A percentile compares a stretch with the other conserved stretches of the same genome.
phyloP scores from a whole-genome alignment of 1,140 invertebrate species.

The Gonioctena quinquepunctata region DNA sequence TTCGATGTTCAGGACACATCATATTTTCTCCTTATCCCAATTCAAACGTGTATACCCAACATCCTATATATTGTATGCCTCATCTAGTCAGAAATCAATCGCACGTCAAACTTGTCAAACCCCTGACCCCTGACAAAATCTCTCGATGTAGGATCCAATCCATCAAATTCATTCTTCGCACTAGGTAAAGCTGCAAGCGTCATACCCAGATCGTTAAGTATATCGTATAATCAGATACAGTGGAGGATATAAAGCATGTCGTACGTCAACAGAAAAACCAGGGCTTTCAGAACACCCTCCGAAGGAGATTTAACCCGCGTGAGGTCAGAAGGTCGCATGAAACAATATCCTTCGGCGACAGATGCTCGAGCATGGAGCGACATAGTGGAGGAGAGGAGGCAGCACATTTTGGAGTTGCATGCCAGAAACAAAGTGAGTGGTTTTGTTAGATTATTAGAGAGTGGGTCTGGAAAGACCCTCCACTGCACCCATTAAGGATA shows the following conservation, averaged over 20 bases:
- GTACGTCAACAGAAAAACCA: slow-evolving; percentile 40
- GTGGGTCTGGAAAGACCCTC: no score
- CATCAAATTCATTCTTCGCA: neutral
- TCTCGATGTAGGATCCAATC: neutral
- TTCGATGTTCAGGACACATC: no score
- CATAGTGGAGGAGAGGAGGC: slow-evolving; percentile 40
- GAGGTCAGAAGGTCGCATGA: slow-evolving; percentile 47
- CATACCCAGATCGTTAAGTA: neutral
- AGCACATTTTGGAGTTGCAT: slow-evolving; percentile 46
- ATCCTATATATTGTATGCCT: no score
- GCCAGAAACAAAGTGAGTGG: slow-evolving; percentile 23
- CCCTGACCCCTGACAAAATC: neutral
- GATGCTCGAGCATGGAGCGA: slow-evolving; percentile 47
- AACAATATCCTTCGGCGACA: slow-evolving; percentile 43
- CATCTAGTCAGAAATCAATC: neutral
- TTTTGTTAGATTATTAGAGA: no score
- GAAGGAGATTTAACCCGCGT: slow-evolving; percentile 27
- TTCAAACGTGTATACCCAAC: no score
- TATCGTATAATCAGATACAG: no score
- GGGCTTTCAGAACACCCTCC: slow-evolving; percentile 33
- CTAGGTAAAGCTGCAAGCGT: neutral
- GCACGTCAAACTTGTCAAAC: neutral
- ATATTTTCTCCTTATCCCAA: no score
- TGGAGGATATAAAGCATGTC: slow-evolving; percentile 27
- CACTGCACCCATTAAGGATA: no score